These are phyloP conservation scores for Microhierax caerulescens DNA, from an alignment of 2,797 vertebrate species.

Conservation along the genomic window DNA sequence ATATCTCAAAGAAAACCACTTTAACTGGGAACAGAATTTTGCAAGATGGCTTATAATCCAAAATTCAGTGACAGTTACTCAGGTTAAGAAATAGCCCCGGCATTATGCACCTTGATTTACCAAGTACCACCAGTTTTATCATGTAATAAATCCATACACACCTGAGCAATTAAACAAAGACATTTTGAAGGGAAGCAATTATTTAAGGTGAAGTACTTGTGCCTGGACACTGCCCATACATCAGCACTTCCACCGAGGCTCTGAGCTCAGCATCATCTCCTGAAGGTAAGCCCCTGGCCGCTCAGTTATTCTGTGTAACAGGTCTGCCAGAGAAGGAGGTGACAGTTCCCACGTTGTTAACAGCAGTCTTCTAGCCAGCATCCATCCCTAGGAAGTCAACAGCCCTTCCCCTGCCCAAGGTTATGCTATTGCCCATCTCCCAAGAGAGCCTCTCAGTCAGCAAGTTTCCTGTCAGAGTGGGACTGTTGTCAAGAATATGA, in stretches of 20 bases:
- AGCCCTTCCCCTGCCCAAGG: not conserved
- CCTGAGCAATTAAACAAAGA: not conserved
- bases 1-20: not conserved
- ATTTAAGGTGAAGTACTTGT: not conserved
- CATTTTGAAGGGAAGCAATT: not conserved
- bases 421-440: not conserved
- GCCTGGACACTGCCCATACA: not conserved
- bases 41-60: not conserved
- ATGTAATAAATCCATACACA: not conserved
- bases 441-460: not conserved
- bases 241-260: not conserved
- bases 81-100: not conserved
- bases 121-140: not conserved
- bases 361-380: not conserved
- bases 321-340: not conserved
- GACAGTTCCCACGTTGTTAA: not conserved
- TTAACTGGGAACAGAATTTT: slow-evolving; percentile 11
- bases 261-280: not conserved
- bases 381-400: not conserved
- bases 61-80: not conserved
- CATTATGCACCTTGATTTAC: not conserved
- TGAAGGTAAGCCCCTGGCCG: not conserved
- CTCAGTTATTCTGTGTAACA: not conserved
- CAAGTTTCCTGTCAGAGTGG: not conserved
- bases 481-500: not conserved